Conservation (phyloP, 2,888 invertebrate species). For the Perdita meconis region DNA sequence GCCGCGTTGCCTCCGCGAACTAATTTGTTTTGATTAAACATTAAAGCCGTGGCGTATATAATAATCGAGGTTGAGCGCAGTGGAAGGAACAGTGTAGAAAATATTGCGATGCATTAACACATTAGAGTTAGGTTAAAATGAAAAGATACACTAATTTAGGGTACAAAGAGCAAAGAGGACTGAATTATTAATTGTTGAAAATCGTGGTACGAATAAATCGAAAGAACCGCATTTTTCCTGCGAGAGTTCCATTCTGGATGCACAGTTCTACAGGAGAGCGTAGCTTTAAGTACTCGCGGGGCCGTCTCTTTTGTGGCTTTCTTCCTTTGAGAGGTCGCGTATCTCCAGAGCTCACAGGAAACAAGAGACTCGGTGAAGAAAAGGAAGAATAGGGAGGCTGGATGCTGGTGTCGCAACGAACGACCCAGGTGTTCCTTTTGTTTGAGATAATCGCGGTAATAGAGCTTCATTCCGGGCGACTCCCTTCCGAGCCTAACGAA, state of each 20-base stretch:
- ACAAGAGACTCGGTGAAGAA: conserved; percentile 3
- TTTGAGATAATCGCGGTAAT: conserved; percentile 45
- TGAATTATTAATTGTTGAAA: conserved; percentile 22
- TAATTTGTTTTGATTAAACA: conserved; percentile 47
- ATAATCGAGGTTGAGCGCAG: conserved; percentile 14
- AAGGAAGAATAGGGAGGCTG: conserved; percentile 11
- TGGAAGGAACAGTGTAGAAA: conserved; percentile 5
- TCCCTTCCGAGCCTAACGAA: conserved; percentile 17
- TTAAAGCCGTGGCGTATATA: conserved; percentile 19
- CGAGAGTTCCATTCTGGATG: conserved; percentile 70
- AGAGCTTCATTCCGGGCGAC: conserved; percentile 7
- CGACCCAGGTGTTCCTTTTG: conserved; percentile 33
- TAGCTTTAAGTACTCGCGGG: conserved; percentile 37
- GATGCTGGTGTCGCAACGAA: conserved; percentile 37
- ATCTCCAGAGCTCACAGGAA: conserved; percentile 30
- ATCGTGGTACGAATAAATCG: conserved; percentile 37
- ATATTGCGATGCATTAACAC: conserved; percentile 28
- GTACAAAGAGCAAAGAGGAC: conserved; percentile 46
- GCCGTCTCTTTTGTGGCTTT: conserved; percentile 51
- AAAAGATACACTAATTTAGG: conserved; percentile 77
- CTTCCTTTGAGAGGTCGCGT: conserved; percentile 43
- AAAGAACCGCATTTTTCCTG: too few species aligned
- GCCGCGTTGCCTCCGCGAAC: conserved; percentile 1
- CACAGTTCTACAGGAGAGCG: conserved; percentile 44
- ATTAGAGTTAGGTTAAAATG: conserved; percentile 65